Percentiles rank a stretch among this genome's conserved stretches.
phyloP scores from a whole-genome alignment of 1,140 invertebrate species.

The Ips nitidus region DNA sequence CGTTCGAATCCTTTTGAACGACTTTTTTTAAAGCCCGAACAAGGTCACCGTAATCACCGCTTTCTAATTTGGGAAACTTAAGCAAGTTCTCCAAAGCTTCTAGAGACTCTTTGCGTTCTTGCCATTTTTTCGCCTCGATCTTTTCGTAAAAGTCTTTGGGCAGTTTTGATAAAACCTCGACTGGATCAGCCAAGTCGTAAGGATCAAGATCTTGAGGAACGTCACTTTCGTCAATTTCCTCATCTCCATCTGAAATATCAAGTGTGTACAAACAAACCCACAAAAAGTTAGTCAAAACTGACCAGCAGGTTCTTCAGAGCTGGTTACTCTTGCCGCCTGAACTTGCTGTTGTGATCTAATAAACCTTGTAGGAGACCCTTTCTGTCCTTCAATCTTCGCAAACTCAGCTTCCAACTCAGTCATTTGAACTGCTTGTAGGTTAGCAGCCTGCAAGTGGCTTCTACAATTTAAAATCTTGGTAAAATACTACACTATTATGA shows the following conservation, averaged over 20 bases:
- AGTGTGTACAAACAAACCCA: slow-evolving; percentile 16
- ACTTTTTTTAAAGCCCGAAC: slow-evolving; percentile 88
- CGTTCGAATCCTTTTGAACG: slow-evolving; percentile 93
- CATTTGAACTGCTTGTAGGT: slow-evolving; percentile 86
- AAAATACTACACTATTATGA: neutral
- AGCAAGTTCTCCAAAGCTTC: slow-evolving; percentile 78
- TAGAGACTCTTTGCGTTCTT: slow-evolving; percentile 90
- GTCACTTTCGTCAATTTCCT: slow-evolving; percentile 45
- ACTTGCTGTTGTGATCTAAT: slow-evolving; percentile 87
- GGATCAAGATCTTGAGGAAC: slow-evolving; percentile 80
- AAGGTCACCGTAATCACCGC: slow-evolving; percentile 90
- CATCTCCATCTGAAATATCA: slow-evolving; percentile 8
- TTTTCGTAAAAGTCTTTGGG: slow-evolving; percentile 97
- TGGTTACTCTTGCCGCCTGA: slow-evolving; percentile 61
- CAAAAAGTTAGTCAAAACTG: neutral
- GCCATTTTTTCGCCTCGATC: slow-evolving; percentile 96
- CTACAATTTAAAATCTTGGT: slow-evolving; percentile 48
- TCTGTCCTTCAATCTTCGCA: slow-evolving; percentile 70
- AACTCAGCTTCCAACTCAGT: slow-evolving; percentile 90
- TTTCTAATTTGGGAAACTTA: slow-evolving; percentile 81
- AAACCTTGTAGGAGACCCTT: slow-evolving; percentile 75
- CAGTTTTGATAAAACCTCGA: slow-evolving; percentile 89
- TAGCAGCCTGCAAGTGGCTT: slow-evolving; percentile 70
- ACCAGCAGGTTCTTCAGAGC: slow-evolving; percentile 48
- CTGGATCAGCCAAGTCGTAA: slow-evolving; percentile 86